phyloP scores from a whole-genome alignment of 2,797 vertebrate genomes.

The Anomalospiza imberbis region DNA sequence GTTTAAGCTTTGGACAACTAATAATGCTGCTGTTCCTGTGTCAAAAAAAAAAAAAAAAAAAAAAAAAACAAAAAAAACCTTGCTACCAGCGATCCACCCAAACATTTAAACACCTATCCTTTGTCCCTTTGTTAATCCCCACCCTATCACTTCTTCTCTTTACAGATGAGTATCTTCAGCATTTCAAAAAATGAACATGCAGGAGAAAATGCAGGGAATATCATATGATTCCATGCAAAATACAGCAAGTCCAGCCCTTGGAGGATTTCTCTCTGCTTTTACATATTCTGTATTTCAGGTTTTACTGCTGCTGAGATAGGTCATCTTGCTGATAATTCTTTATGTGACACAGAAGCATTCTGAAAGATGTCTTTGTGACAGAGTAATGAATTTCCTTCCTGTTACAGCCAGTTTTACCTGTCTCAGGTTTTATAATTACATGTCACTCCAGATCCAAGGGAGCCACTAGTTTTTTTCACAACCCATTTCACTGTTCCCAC shows the following conservation, averaged over 20 bases:
- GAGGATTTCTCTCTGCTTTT: not conserved
- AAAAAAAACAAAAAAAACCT: not conserved
- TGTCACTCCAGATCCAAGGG: not conserved
- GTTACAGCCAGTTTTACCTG: not conserved
- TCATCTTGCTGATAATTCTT: not conserved
- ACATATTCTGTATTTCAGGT: not conserved
- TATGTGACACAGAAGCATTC: not conserved
- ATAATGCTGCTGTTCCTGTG: not conserved
- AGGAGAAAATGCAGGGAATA: not conserved
- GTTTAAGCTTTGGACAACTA: not conserved
- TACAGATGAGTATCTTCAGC: not conserved
- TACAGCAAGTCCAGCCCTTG: not conserved
- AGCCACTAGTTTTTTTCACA: not conserved
- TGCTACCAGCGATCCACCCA: not conserved
- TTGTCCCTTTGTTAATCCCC: not conserved
- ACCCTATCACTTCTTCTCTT: not conserved
- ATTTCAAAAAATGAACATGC: not conserved
- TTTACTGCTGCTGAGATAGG: not conserved
- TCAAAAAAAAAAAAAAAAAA: not conserved
- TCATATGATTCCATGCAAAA: not conserved
- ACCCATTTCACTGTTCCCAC: not conserved
- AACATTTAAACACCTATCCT: not conserved
- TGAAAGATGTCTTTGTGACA: not conserved
- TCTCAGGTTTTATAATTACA: not conserved
- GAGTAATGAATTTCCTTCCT: not conserved